Evolutionary conservation across 2,888 invertebrate genomes (phyloP).

Genomic region (Cepaea hortensis): DNA sequence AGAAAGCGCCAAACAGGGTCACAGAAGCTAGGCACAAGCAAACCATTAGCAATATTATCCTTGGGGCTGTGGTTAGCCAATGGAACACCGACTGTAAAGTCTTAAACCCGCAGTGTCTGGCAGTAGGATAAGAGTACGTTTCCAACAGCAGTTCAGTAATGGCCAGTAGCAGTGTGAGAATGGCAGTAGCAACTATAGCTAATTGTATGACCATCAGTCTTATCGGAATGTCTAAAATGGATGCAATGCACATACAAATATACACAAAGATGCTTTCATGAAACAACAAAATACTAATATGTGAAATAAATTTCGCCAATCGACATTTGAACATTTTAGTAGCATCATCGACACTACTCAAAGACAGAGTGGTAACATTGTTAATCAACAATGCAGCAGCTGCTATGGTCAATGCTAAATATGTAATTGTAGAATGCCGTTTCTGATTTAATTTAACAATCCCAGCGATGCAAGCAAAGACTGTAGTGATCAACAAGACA

Average conservation of each 20-base stretch:
- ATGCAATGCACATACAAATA: conserved; percentile 14
- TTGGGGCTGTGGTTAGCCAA: conserved; percentile 39
- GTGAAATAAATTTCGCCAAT: conserved; percentile 17
- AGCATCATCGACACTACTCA: conserved; percentile 21
- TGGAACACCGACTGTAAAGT: conserved; percentile 17
- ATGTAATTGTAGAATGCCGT: background rate
- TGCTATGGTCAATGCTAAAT: background rate
- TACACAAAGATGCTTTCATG: conserved; percentile 35
- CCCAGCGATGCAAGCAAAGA: background rate
- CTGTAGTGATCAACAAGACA: background rate
- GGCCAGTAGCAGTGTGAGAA: background rate
- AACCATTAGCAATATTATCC: conserved; percentile 17
- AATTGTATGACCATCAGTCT: background rate
- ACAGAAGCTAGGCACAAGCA: conserved; percentile 8
- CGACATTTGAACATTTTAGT: conserved; percentile 23
- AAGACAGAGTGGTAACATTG: conserved; percentile 10
- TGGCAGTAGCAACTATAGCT: background rate
- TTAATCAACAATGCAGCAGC: conserved; percentile 12
- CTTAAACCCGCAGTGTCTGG: conserved; percentile 32
- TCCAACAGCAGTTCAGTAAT: conserved; percentile 1
- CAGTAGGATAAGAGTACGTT: background rate
- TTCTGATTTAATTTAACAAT: background rate
- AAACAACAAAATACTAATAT: conserved; percentile 18
- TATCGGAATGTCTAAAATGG: background rate
- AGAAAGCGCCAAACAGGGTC: conserved; percentile 22